Evolutionary conservation across 2,888 invertebrate genomes (phyloP), one percentile per base, ranked within the genome.

Genomic region (Lithophane ornitopus): DNA sequence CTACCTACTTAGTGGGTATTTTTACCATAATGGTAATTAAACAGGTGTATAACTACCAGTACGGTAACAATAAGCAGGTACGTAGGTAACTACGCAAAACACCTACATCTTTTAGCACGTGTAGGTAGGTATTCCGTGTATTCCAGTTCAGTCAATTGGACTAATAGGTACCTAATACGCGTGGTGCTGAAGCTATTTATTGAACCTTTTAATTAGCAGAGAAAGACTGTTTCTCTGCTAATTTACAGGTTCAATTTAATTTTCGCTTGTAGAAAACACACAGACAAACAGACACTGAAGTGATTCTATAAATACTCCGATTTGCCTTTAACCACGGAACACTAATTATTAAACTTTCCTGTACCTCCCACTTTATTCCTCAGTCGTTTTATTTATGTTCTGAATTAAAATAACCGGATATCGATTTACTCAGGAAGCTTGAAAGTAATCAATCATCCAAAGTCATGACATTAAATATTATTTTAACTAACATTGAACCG

Each of bases 341-440:
- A 34, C 74, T 58, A 44, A 80, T 49, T 34, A 16, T 65, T 39
- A 2, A 63, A 58, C 28, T 54, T 78, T 39, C 34, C 44, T 34
- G 19, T 7, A 34, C 9, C 4, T 44, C 14, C 9, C 28, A 4
- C 22, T 39, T 34, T 46, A 65, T 65, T 59, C 46, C 8, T n/a
- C 7, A 44, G 59, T 56, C 8, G 56, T 75, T 69, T 52, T 49
- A 44, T 56, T 52, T 34, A 26, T 14, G 1, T 46, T 26, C 14
- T 39, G 49, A 66, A 34, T 56, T 81, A 52, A 76, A 62, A 82
- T 70, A 61, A 61, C 52, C 2, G 12, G n/a, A 26, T 44, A 68
- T 0, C 41, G 19, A 72, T 44, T 26, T 22, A 28, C 39, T 14
- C 1, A 59, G 19, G 34, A 66, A 66, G 59, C 41, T 54, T 70